Base-by-base conservation (phyloP, 2,797 vertebrate genomes). In the Phaenicophaeus curvirostris region DNA sequence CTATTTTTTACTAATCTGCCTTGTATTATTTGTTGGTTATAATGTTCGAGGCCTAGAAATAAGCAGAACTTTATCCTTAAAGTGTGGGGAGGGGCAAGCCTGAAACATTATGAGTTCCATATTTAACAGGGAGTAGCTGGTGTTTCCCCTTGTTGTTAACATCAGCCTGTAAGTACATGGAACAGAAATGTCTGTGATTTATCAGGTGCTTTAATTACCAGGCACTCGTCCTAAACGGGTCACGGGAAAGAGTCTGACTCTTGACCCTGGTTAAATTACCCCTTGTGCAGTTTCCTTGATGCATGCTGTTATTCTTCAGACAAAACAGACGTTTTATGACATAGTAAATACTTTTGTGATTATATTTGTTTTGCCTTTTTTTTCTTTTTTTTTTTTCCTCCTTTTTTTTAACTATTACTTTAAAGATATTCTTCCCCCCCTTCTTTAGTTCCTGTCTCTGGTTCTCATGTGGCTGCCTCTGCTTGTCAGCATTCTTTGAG, bases 381-480 rank as follows among this genome's bases (percentile, higher is more conserved):
- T 66, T 30, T n/a, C n/a, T n/a, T 44, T 54, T 61, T 51, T 28
- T 21, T 46, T 31, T 51, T 30, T 58, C 27, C 15, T 28, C 25
- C 9, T 93, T 71, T 89, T 78, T 74, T 90, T 87, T 35, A 90
- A 86, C 73, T 50, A 48, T 94, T 96, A 57, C 91, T 95, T 96
- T 94, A 95, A 93, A 93, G 85, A 48, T 85, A 33, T 80, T 69
- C 91, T 91, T 97, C 86, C 81, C 63, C 87, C 89, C 90, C 93
- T 89, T 67, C 94, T 96, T 87, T 91, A 98, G 98, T 93, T 94
- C 92, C 97, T 30, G 89, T 94, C 96, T 90, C 87, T 87, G 93
- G 54, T 95, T 97, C 97, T 57, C 93, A 93, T 18, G 31, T 78
- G 69, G 97, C 95, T 81, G 95, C 97, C 92, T 97, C 93, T 93